phyloP scores from a whole-genome alignment of 2,113 vertebrate species.

The Ciconia maguari region DNA sequence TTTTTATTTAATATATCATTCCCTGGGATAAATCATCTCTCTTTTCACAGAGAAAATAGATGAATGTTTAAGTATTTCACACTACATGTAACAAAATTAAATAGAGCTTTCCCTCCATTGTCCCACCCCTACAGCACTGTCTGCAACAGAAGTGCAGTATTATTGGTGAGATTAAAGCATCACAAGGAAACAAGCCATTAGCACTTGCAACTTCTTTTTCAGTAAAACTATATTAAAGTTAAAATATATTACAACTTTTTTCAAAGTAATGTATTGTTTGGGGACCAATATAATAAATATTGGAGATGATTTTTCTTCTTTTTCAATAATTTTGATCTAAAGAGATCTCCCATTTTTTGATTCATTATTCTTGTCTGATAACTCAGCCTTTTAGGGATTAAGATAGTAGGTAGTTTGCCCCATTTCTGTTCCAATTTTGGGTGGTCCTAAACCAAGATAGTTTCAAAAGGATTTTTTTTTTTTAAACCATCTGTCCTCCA shows the following conservation, averaged over 20 bases:
- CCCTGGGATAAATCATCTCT: neutral
- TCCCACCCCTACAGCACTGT: neutral
- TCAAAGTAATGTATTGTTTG: neutral
- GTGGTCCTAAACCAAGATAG: conserved; percentile 62
- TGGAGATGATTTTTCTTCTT: neutral
- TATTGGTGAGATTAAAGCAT: neutral
- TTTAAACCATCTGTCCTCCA: conserved; percentile 70
- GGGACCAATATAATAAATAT: neutral
- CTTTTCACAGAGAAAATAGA: neutral
- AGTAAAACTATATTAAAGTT: neutral
- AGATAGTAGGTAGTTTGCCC: neutral
- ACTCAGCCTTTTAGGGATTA: neutral
- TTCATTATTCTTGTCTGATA: neutral
- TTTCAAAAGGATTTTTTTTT: conserved; percentile 34
- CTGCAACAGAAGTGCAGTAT: neutral
- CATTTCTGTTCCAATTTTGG: conserved; percentile 46
- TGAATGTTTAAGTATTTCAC: neutral
- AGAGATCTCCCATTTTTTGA: neutral
- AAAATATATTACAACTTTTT: neutral
- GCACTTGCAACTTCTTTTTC: neutral
- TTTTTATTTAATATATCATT: neutral
- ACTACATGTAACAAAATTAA: neutral
- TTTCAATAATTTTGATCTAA: neutral
- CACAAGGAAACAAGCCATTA: neutral
- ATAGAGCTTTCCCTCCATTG: neutral